These are phyloP conservation scores for Tangara arthus DNA, from an alignment of 2,797 vertebrate species.

Conservation along the genomic window DNA sequence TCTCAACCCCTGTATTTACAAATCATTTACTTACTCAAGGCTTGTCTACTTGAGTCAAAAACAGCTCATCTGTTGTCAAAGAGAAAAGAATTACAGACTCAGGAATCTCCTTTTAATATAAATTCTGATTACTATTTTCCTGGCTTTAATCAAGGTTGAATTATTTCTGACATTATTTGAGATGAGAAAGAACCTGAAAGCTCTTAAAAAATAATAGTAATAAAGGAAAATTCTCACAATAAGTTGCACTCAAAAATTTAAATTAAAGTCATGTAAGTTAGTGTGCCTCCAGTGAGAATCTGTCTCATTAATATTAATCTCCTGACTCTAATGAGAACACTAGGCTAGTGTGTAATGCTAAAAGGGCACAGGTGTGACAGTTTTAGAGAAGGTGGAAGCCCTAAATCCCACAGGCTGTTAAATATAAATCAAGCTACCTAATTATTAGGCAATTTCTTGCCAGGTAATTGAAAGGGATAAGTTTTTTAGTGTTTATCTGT, in stretches of 20 bases:
- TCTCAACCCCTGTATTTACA: not conserved
- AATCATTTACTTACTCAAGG: not conserved
- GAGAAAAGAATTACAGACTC: not conserved
- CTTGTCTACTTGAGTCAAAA: not conserved
- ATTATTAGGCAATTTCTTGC: conserved; percentile 59
- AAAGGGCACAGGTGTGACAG: conserved; percentile 49
- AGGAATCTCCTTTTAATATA: not conserved
- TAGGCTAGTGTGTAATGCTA: conserved; percentile 38
- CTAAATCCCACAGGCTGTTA: conserved; percentile 61
- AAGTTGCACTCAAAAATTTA: conserved; percentile 25
- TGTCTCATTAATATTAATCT: conserved; percentile 64
- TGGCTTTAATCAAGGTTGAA: not conserved
- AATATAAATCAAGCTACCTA: conserved; percentile 3
- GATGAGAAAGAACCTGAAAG: not conserved
- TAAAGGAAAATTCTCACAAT: not conserved
- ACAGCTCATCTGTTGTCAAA: not conserved
- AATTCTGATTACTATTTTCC: not conserved
- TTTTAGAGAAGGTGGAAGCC: conserved; percentile 29
- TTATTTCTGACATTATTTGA: not conserved
- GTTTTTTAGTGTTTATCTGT: not conserved
- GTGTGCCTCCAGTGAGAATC: conserved; percentile 2
- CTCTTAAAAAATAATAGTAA: conserved; percentile 10
- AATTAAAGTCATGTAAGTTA: conserved; percentile 34
- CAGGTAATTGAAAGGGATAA: conserved; percentile 1
- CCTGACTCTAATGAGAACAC: conserved; percentile 24